Conservation (phyloP, 2,888 invertebrate species). For the Cataglyphis cursor region DNA sequence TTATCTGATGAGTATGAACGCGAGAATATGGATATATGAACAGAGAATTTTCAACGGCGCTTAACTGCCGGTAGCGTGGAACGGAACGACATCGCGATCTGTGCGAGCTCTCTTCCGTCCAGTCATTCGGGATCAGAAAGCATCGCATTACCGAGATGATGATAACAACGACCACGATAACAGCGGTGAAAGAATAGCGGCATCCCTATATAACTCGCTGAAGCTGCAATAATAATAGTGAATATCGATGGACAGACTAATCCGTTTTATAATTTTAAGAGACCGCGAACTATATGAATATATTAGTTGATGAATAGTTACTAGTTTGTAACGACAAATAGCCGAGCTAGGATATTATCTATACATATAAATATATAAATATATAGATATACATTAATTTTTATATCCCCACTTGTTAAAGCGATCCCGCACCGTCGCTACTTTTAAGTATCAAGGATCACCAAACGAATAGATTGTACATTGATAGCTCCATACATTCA, state of each 20-base stretch:
- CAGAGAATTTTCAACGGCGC: neutral
- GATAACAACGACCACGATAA: slow-evolving; percentile 67
- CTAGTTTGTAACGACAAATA: slow-evolving; percentile 83
- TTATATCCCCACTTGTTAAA: slow-evolving; percentile 84
- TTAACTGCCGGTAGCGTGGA: slow-evolving; percentile 67
- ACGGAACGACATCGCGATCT: slow-evolving; percentile 75
- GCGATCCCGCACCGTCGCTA: slow-evolving; percentile 70
- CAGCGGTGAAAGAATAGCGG: slow-evolving; percentile 41
- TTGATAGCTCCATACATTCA: slow-evolving; percentile 31
- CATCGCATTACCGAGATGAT: slow-evolving; percentile 65
- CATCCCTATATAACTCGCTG: slow-evolving; percentile 72
- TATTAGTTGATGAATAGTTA: slow-evolving; percentile 81
- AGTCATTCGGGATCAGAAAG: slow-evolving; percentile 77
- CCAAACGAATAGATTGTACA: slow-evolving; percentile 54
- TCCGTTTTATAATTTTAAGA: slow-evolving; percentile 84
- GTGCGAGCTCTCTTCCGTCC: slow-evolving; percentile 80
- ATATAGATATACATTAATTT: slow-evolving; percentile 82
- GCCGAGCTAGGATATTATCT: slow-evolving; percentile 80
- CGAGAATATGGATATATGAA: neutral
- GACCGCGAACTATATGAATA: slow-evolving; percentile 80
- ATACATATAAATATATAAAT: slow-evolving; percentile 75
- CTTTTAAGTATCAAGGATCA: slow-evolving; percentile 69
- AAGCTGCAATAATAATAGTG: slow-evolving; percentile 81
- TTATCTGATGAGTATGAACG: slow-evolving; percentile 4
- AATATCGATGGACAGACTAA: slow-evolving; percentile 81